A percentile compares a stretch with the other conserved stretches of the same genome.
Conservation (phyloP, 2,888 invertebrate species). For the Caenorhabditis wallacei region DNA sequence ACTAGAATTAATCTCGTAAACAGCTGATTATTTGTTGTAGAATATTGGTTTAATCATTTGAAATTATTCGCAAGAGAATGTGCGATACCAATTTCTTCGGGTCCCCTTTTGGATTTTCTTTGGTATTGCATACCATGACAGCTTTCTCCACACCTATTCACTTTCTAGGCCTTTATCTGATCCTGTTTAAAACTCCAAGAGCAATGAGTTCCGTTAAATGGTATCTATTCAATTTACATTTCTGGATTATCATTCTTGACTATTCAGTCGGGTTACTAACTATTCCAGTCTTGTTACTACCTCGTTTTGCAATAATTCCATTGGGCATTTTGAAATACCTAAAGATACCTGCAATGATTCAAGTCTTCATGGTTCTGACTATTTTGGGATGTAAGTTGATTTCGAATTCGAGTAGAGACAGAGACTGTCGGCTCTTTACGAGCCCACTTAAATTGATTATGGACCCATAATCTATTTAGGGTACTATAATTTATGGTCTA, state of each 20-base stretch:
- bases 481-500: no score
- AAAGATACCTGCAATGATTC: neutral
- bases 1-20: no score
- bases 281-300: conserved; percentile 13
- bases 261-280: neutral
- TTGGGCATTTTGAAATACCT: conserved; percentile 5
- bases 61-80: no score
- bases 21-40: neutral
- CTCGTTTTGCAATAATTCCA: neutral
- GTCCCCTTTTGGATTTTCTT: neutral
- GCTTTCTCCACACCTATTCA: conserved; percentile 18
- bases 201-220: conserved; percentile 31
- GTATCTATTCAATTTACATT: conserved; percentile 7
- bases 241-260: conserved; percentile 10
- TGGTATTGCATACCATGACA: conserved; percentile 15
- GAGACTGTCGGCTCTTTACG: no score
- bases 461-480: no score
- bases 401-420: no score
- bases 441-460: no score
- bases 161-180: conserved; percentile 22
- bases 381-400: conserved; percentile 8
- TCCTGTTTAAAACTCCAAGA: conserved; percentile 40
- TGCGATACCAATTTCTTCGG: neutral
- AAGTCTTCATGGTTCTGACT: conserved; percentile 7
- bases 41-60: no score